phyloP scores from a whole-genome alignment of 2,888 invertebrate species.

The Tipula helvola region DNA sequence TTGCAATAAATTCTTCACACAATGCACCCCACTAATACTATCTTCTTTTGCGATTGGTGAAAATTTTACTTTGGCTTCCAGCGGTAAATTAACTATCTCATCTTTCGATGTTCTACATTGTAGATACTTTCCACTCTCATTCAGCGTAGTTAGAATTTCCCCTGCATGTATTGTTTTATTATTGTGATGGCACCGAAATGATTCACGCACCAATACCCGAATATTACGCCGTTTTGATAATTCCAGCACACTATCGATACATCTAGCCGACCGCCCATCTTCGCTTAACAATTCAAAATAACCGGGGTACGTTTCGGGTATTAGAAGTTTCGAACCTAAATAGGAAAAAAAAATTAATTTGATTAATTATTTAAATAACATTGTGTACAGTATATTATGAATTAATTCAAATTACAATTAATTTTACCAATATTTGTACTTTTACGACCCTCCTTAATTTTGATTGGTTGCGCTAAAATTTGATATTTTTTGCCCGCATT shows the following conservation, averaged over 20 bases:
- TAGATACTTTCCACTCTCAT: constrained; percentile 64
- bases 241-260: constrained; percentile 79
- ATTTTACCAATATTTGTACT: constrained; percentile 51
- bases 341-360: background rate
- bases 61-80: constrained; percentile 83
- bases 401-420: background rate
- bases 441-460: constrained; percentile 76
- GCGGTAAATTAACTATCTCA: constrained; percentile 65
- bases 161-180: constrained; percentile 61
- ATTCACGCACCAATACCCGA: constrained; percentile 35
- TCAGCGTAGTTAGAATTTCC: constrained; percentile 67
- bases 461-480: constrained; percentile 78
- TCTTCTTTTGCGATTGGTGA: constrained; percentile 86
- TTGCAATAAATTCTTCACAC: constrained; percentile 72
- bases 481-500: constrained; percentile 76
- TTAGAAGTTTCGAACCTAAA: constrained; percentile 63
- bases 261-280: constrained; percentile 81
- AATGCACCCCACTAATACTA: constrained; percentile 90
- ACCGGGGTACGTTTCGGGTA: constrained; percentile 82
- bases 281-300: constrained; percentile 91
- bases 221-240: constrained; percentile 54
- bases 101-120: constrained; percentile 79
- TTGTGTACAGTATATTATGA: background rate
- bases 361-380: background rate
- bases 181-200: constrained; percentile 34